Percentiles rank a stretch among this genome's conserved stretches.
Conservation (phyloP, 1,140 invertebrate species). For the Heterodera carotae region DNA sequence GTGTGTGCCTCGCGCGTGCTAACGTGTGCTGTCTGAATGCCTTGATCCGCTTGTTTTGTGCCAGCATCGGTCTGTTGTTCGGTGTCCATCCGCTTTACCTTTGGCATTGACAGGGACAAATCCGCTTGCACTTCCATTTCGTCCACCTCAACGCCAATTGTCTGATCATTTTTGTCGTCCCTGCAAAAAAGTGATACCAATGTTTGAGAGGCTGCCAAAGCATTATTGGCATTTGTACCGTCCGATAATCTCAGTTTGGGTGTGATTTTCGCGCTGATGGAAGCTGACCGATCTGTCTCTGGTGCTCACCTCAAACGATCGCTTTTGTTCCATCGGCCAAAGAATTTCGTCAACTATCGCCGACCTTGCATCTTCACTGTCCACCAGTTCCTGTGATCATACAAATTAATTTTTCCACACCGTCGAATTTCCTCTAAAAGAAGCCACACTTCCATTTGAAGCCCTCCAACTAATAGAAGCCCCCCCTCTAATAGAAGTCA, state of each 20-base stretch:
- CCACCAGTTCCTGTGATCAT: constrained; percentile 34
- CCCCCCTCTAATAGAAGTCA: too few relatives aligned
- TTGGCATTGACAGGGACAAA: constrained; percentile 17
- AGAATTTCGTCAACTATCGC: constrained; percentile 54
- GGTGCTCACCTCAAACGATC: constrained; percentile 2
- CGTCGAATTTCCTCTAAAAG: too few relatives aligned
- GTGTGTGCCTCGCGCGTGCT: constrained; percentile 46
- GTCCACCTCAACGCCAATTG: constrained; percentile 38
- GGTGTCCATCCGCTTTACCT: constrained; percentile 22
- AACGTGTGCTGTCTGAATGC: constrained; percentile 36
- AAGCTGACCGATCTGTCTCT: constrained; percentile 28
- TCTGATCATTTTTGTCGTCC: constrained; percentile 59
- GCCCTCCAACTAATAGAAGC: too few relatives aligned
- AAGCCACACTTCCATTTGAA: too few relatives aligned
- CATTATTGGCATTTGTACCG: constrained; percentile 39
- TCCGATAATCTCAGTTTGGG: constrained; percentile 56
- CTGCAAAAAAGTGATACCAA: constrained; percentile 38
- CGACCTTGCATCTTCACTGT: constrained; percentile 44
- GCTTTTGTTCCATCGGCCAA: constrained; percentile 31
- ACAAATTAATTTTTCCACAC: too few relatives aligned
- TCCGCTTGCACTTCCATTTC: constrained; percentile 47
- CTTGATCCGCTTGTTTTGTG: constrained; percentile 31
- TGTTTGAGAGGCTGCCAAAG: too few relatives aligned
- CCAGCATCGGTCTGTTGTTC: constrained; percentile 26
- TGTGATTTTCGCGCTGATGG: constrained; percentile 47